Evolutionary conservation across 2,113 vertebrate genomes (phyloP).

Genomic region (Dicrurus megarhynchus): DNA sequence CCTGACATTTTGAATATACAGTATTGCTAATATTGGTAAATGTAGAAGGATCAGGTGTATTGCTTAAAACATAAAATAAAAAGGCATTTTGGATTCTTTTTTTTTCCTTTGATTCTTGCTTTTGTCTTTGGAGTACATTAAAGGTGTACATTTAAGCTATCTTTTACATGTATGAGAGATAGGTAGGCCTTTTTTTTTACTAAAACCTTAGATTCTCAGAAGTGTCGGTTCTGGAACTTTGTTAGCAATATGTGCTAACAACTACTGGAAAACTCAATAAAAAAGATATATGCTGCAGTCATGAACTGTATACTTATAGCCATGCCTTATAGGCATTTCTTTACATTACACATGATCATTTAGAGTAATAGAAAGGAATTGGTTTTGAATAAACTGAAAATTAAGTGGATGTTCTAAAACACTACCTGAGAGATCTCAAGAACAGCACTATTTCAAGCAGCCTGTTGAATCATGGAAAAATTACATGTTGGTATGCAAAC

Average conservation of each 20-base stretch:
- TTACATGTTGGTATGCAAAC: neutral
- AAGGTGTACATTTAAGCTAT: neutral
- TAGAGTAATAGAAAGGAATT: neutral
- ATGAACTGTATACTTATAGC: neutral
- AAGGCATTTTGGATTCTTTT: neutral
- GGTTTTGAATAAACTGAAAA: neutral
- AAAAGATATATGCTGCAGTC: neutral
- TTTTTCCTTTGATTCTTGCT: neutral
- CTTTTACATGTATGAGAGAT: neutral
- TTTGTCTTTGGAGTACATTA: neutral
- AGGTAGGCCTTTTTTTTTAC: neutral
- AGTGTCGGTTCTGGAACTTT: neutral
- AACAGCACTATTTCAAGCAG: neutral
- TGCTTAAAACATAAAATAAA: neutral
- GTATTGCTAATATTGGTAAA: neutral
- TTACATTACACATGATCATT: neutral
- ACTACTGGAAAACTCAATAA: neutral
- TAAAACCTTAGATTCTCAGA: neutral
- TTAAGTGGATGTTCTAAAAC: neutral
- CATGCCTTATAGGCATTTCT: neutral
- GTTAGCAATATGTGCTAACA: neutral
- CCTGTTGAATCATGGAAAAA: neutral
- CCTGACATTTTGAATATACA: neutral
- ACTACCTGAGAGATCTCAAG: neutral
- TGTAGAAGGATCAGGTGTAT: neutral